Evolutionary conservation across 2,797 vertebrate genomes (phyloP), one percentile per base, ranked within the genome.

Genomic region (Pseudopleuronectes americanus): DNA sequence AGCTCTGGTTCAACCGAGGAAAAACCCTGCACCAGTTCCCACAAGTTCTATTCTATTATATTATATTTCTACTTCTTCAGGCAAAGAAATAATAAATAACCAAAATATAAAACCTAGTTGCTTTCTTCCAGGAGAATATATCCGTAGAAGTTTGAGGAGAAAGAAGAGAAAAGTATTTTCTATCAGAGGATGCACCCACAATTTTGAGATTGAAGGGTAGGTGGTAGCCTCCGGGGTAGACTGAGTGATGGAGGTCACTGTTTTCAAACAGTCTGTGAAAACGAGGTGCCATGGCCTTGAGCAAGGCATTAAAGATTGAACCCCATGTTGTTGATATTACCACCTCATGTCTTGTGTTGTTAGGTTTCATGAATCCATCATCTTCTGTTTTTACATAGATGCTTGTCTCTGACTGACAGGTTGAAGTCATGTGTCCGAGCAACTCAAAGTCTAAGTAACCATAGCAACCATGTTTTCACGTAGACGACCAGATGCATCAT

Each of bases 201-300:
- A n/a, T n/a, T n/a, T n/a, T 10, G 41, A 59, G 56, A 59, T 72
- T 80, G 10, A 38, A 67, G 70, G 23, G 71, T 51, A 52, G 79
- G 26, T 26, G 62, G 62, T 13, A 17, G 61, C 72, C 77, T 71
- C 4, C 0, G 41, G 74, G 81, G 45, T 24, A 61, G 68, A 38
- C 67, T 0, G 56, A 33, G 9, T 26, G 43, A 67, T 47, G 72
- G 47, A 72, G 64, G 73, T 76, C 68, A 28, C 22, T 3, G 65
- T 63, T 78, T 78, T 79, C 52, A 48, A 48, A 57, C 65, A 10
- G 49, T 51, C 61, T 67, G 59, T 43, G 65, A 67, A 57, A 70
- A 76, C 21, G 22, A 70, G 67, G 26, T 58, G 67, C 36, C 17
- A 10, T 38, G 43, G 57, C 48, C 62, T 52, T 14, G 24, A 68